These are phyloP conservation scores for Heteractis magnifica DNA, from an alignment of 92 coral and sea anemone species.

Conservation along the genomic window DNA sequence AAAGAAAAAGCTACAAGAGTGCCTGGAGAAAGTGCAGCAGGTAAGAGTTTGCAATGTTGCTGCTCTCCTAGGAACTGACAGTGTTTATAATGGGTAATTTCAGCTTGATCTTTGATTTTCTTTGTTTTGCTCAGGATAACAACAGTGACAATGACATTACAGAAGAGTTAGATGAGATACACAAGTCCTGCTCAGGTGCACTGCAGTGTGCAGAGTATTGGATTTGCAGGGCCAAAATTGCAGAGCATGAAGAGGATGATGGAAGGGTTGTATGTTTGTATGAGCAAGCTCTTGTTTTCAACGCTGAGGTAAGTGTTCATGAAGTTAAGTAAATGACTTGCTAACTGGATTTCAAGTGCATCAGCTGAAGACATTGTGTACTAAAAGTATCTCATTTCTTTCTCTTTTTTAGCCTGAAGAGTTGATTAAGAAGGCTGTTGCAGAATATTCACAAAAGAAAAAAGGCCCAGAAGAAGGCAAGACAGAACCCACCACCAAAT, in stretches of 20 bases:
- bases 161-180: constrained; percentile 61
- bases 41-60: not conserved
- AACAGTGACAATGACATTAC: constrained; percentile 49
- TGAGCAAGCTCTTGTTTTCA: constrained; percentile 80
- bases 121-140: constrained; percentile 24
- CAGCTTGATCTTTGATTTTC: not conserved
- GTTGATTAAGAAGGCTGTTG: constrained; percentile 57
- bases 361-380: not conserved
- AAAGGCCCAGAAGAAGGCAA: constrained; percentile 28
- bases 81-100: too few relatives aligned
- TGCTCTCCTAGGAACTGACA: not conserved
- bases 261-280: constrained; percentile 72
- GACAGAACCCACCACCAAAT: constrained; percentile 18
- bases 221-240: constrained; percentile 84
- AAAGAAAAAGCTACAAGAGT: constrained; percentile 43
- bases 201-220: constrained; percentile 67
- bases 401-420: constrained; percentile 51
- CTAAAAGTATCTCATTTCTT: not conserved
- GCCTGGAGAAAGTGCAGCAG: constrained; percentile 35
- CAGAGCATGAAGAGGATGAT: constrained; percentile 69
- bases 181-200: constrained; percentile 49
- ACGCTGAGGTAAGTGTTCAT: constrained; percentile 64
- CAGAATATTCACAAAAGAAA: constrained; percentile 47
- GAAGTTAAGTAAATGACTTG: too few relatives aligned
- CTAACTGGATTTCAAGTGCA: not conserved